These are phyloP conservation scores for Creontiades dilutus DNA, from an alignment of 2,888 invertebrate genomes.

Conservation along the genomic window DNA sequence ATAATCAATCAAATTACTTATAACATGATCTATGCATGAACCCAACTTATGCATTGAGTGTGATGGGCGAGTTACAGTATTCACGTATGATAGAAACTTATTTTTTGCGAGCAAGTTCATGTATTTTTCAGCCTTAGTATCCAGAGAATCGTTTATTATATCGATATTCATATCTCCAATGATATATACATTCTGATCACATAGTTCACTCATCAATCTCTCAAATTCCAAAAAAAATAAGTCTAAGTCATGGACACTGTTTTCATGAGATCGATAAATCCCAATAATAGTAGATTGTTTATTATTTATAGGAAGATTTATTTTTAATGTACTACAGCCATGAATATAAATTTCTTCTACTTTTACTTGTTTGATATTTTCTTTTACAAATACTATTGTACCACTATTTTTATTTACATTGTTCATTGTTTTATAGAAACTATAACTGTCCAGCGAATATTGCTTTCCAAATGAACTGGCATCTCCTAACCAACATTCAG, in stretches of 20 bases:
- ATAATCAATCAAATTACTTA: not conserved
- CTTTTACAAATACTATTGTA: not conserved
- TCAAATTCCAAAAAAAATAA: conserved; percentile 5
- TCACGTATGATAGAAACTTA: conserved; percentile 11
- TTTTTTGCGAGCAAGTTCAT: not conserved
- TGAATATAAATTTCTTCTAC: not conserved
- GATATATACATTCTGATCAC: conserved; percentile 3
- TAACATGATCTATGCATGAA: conserved; percentile 19
- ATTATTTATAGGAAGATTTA: conserved; percentile 10
- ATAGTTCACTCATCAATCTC: not conserved
- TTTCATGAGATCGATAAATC: conserved; percentile 9
- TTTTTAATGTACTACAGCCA: conserved; percentile 11
- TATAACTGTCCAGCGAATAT: not conserved
- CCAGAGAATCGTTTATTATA: conserved; percentile 3
- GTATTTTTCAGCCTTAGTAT: not conserved
- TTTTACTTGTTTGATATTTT: not conserved
- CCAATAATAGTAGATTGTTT: not conserved
- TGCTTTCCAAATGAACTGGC: not conserved
- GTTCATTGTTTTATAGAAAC: not conserved
- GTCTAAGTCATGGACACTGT: not conserved
- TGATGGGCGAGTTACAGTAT: not conserved
- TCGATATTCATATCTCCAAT: conserved; percentile 12
- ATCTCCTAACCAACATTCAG: conserved; percentile 19
- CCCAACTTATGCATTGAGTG: not conserved
- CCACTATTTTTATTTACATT: conserved; percentile 9